phyloP scores from a whole-genome alignment of 2,113 vertebrate genomes.

The Craseonycteris thonglongyai region DNA sequence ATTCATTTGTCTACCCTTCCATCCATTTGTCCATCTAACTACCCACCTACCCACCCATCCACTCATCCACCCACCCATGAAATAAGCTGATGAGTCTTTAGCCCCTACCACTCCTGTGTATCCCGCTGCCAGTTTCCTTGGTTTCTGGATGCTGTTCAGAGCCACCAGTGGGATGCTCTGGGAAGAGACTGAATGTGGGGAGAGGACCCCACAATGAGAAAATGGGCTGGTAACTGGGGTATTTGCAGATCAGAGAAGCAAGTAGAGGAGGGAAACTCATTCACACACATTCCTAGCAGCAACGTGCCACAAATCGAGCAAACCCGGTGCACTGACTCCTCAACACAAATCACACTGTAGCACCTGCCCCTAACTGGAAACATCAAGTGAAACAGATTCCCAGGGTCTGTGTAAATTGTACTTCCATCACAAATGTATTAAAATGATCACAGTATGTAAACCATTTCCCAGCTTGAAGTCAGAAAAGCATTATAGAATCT shows the following conservation, averaged over 20 bases:
- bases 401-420: accelerated
- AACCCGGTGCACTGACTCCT: background rate
- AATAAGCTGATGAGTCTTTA: background rate
- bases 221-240: background rate
- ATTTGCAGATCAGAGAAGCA: background rate
- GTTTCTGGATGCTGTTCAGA: background rate
- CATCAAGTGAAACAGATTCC: background rate
- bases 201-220: background rate
- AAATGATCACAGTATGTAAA: background rate
- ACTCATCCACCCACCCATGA: background rate
- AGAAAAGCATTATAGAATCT: background rate
- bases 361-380: background rate
- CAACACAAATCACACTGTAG: background rate
- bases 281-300: background rate
- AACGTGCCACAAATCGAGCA: background rate
- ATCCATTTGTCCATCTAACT: accelerated
- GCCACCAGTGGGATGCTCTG: background rate
- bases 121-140: background rate
- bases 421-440: background rate
- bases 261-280: background rate
- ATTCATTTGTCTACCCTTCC: too few relatives aligned
- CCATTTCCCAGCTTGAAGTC: background rate
- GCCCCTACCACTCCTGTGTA: background rate
- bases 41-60: background rate
- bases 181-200: background rate